Evolutionary conservation across 2,113 vertebrate genomes (phyloP), one percentile per base, ranked within the genome.

Genomic region (Hippotragus niger): DNA sequence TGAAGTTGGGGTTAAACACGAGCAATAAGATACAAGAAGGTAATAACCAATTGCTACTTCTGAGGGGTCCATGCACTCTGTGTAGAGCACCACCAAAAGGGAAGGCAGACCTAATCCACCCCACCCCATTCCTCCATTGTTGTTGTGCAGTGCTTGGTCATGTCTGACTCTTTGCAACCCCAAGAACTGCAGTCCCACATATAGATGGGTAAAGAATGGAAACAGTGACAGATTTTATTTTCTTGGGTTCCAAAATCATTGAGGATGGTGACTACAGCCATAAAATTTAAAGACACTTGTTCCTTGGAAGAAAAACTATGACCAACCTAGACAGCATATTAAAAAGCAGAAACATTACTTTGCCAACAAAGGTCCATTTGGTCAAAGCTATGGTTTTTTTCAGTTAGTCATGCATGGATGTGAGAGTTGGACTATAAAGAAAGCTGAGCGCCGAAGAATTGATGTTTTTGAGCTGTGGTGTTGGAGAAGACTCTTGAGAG

Each of bases 111-210:
- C 10, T 40, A 25, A 40, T 6, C 11, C 21, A 43, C 36, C 17
- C 15, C 8, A 4, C 15, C 1, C 7, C 31, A 64, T 1, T 33
- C 15, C 31, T 16, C 17, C 7, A 17, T 8, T 64, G 15, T 3
- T 33, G 29, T 17, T 33, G 15, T n/a, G 31, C 15, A 33, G 31
- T n/a, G 15, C 62, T 64, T 64, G 31, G 7, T 64, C 31, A n/a
- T 64, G 3, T 17, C 62, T 64, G 1, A 64, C 31, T 4, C 62
- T 64, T 64, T 64, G 62, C 31, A 17, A n/a, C 31, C 31, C 7
- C 15, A 64, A 64, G 62, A 3, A 64, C 62, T 64, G 31, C 15
- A 64, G 62, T 7, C 31, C 15, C 31, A n/a, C 62, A 17, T 64
- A 64, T 64, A 64, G 7, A n/a, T 64, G 62, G 62, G 31, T 64